Evolutionary conservation across 2,797 vertebrate species (phyloP).

Genomic region (Phoeniculus purpureus): DNA sequence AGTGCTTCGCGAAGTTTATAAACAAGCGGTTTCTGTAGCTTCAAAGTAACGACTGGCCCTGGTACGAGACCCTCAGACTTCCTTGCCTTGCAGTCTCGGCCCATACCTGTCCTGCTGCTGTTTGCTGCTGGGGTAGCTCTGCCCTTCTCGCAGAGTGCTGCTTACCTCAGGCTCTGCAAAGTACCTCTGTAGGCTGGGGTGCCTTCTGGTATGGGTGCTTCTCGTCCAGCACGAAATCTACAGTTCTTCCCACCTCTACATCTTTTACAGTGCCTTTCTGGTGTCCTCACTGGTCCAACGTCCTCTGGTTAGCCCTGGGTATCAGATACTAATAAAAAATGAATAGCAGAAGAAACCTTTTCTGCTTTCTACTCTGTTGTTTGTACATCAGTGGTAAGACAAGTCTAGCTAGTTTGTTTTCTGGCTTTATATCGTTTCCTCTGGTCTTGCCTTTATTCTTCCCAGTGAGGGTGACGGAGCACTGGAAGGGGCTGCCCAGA

Average conservation of each 20-base stretch:
- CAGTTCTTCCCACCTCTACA: background rate
- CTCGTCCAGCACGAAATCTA: background rate
- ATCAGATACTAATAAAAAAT: background rate
- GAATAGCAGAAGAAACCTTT: background rate
- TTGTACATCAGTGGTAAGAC: background rate
- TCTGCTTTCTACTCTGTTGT: background rate
- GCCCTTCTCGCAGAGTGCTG: fast-evolving
- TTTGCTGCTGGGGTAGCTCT: background rate
- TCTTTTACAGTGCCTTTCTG: background rate
- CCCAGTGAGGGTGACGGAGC: too few relatives aligned
- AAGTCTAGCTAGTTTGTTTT: background rate
- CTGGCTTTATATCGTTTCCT: background rate
- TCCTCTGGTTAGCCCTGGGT: background rate
- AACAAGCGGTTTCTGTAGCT: fast-evolving
- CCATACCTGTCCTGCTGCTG: background rate
- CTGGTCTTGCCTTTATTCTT: background rate
- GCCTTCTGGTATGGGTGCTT: background rate
- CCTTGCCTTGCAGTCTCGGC: background rate
- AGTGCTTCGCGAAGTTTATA: background rate
- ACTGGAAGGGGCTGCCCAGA: too few relatives aligned
- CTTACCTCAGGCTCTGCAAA: background rate
- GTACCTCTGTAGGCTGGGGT: background rate
- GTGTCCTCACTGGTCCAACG: background rate
- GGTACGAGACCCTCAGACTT: background rate
- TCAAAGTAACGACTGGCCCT: background rate